Base-by-base conservation (phyloP, 2,888 invertebrate genomes). In the Anodontia alba region DNA sequence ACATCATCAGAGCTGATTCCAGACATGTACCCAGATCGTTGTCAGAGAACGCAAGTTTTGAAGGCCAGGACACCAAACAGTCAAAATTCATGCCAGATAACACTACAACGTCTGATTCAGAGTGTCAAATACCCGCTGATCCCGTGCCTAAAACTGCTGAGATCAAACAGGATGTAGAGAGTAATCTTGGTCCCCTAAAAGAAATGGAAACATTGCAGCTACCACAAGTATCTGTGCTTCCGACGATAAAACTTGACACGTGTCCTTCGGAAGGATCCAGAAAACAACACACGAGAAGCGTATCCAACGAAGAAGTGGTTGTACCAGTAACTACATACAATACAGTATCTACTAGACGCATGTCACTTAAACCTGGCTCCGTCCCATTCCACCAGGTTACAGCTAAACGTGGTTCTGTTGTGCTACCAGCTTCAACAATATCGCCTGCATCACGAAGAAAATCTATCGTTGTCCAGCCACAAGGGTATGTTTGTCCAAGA, bases 401-500 rank as follows among this genome's bases (percentile, higher is more conserved):
- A 54, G 2, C 54, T 5, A 62, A 62, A 33, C 62, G 62, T 20
- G 62, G 62, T 3, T 62, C 62, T 20, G 33, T 62, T 17, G 12
- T 62, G 62, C 31, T 33, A 17, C 26, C 67, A 7, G 33, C 57
- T 2, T 20, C 38, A 31, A 38, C 42, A 17, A n/a, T 57, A 23
- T 26, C 23, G 1, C 29, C 31, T 17, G 42, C 54, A 29, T 0
- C 43, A 15, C 33, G 42, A 36, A 5, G 36, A 42, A 49, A 68
- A 31, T 29, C 51, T 5, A 43, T 78, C 8, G 20, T 73, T 10
- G 73, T 78, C 5, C 66, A 68, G 26, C 73, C 73, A 12, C 73
- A 73, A 23, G 43, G 43, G 2, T 78, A 78, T 23, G 69, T 73
- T 20, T 78, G 78, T 69, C 78, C 78, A 7, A 29, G 78, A 36